phyloP scores from a whole-genome alignment of 2,113 vertebrate species.

The Athene noctua region DNA sequence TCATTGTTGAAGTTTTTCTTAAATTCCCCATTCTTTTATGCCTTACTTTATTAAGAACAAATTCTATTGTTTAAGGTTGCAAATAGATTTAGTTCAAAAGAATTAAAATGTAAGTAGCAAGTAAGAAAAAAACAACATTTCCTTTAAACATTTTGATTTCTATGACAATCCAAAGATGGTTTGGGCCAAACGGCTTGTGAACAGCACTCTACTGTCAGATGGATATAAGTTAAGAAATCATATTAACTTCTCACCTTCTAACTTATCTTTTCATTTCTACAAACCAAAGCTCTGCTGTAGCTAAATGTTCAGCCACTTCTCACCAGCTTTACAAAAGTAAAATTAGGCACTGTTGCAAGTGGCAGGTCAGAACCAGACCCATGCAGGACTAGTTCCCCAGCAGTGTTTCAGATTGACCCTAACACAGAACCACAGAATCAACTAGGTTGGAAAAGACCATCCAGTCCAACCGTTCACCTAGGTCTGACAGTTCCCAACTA shows the following conservation, averaged over 20 bases:
- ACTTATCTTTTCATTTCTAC: neutral
- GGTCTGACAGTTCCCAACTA: too few species aligned
- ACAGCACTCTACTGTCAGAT: neutral
- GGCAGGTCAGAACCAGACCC: neutral
- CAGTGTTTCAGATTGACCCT: neutral
- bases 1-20: neutral
- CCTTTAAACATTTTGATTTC: neutral
- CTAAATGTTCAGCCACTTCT: neutral
- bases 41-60: neutral
- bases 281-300: neutral
- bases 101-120: neutral
- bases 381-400: neutral
- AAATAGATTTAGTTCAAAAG: neutral
- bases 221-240: neutral
- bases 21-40: neutral
- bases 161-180: neutral
- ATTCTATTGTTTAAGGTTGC: neutral
- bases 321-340: neutral
- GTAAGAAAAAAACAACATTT: neutral
- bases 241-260: neutral
- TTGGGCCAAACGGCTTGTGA: neutral
- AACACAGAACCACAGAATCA: too few species aligned
- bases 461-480: too few species aligned
- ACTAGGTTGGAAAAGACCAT: too few species aligned
- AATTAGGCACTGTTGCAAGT: neutral